These are phyloP conservation scores for Plectrocnemia conspersa DNA, from an alignment of 1,140 invertebrate genomes.

Conservation along the genomic window DNA sequence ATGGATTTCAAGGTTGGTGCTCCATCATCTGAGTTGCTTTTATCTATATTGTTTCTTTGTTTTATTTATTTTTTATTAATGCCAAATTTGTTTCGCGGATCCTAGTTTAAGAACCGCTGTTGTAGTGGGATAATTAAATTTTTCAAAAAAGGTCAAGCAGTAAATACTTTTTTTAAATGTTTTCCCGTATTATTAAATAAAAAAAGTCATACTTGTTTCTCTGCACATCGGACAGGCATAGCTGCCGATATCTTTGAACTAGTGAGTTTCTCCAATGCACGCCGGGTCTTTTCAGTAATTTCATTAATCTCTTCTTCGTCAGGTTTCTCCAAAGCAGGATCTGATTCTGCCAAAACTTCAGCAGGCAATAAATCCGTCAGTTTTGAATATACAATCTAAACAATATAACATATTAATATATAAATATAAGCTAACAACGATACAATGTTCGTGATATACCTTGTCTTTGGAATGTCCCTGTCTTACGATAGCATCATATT, in stretches of 20 bases:
- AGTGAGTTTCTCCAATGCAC: constrained; percentile 81
- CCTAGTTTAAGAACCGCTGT: no score
- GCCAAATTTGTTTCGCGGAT: no score
- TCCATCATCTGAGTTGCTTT: no score
- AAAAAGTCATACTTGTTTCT: constrained; percentile 42
- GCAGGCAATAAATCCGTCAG: constrained; percentile 88
- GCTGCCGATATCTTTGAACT: constrained; percentile 88
- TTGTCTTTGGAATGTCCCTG: constrained; percentile 96
- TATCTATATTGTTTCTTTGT: no score
- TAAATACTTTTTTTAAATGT: no score
- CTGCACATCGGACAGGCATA: constrained; percentile 86
- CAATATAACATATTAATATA: constrained; percentile 25
- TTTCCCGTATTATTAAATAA: no score
- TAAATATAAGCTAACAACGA: constrained; percentile 9
- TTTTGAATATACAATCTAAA: constrained; percentile 91
- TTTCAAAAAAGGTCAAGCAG: no score
- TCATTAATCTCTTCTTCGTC: constrained; percentile 80
- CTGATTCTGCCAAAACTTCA: constrained; percentile 89
- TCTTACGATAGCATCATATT: constrained; percentile 93
- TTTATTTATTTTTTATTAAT: no score
- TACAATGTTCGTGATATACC: constrained; percentile 45
- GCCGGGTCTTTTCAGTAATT: constrained; percentile 78
- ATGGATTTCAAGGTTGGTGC: no score
- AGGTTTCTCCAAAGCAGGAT: constrained; percentile 82
- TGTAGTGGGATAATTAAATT: no score